Percentiles rank a stretch among this genome's conserved stretches.
Evolutionary conservation across 1,140 invertebrate species (phyloP).

Genomic region (Babylonia areolata): DNA sequence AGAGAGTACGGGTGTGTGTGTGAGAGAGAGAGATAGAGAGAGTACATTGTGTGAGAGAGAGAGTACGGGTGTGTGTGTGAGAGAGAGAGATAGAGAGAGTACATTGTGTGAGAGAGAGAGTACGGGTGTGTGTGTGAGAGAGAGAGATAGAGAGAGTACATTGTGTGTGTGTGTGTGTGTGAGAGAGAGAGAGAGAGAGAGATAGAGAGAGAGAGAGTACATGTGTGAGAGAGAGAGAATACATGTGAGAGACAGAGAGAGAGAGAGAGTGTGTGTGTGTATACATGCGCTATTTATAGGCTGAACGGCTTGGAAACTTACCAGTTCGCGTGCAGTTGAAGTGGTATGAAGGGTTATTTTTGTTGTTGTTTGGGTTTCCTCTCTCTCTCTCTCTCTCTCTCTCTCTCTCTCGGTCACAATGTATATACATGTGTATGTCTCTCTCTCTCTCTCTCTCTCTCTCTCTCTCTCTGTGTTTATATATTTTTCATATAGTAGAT

Average conservation of each 20-base stretch:
- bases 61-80: too few relatives aligned
- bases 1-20: neutral
- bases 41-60: neutral
- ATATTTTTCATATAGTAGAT: neutral
- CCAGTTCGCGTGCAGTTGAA: too few relatives aligned
- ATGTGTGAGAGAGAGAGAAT: neutral
- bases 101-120: neutral
- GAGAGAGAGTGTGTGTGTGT: neutral
- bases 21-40: neutral
- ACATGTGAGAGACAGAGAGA: neutral
- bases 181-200: neutral
- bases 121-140: neutral
- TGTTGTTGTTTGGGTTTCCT: too few relatives aligned
- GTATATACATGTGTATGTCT: too few relatives aligned
- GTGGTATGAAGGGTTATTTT: too few relatives aligned
- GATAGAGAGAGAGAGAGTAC: neutral
- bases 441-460: too few relatives aligned
- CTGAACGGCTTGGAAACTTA: too few relatives aligned
- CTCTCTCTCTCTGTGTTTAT: neutral
- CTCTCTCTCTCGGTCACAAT: too few relatives aligned
- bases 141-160: neutral
- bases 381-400: too few relatives aligned
- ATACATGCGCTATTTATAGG: too few relatives aligned
- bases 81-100: neutral
- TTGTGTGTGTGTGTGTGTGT: neutral